Conservation (phyloP, 2,888 invertebrate species). For the Agonopterix subpropinquella region DNA sequence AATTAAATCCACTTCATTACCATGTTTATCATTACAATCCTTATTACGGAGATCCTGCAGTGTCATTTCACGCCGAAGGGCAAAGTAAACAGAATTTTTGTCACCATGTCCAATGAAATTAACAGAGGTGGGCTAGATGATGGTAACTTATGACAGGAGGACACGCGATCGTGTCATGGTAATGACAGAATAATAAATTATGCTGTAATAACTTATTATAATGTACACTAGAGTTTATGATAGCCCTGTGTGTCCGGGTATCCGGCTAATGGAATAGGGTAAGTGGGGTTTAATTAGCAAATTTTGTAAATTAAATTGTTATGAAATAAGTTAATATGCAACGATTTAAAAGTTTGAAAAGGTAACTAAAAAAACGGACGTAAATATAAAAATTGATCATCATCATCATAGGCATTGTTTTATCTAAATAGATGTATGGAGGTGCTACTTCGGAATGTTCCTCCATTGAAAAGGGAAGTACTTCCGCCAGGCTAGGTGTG, state of each 20-base stretch:
- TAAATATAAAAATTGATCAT: too few species aligned
- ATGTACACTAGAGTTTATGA: slow-evolving; percentile 56
- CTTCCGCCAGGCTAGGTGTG: too few species aligned
- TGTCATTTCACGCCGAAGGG: slow-evolving; percentile 47
- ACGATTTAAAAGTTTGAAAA: too few species aligned
- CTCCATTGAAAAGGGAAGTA: too few species aligned
- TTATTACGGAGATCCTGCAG: slow-evolving; percentile 32
- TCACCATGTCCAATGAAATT: slow-evolving; percentile 72
- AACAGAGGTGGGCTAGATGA: slow-evolving; percentile 49
- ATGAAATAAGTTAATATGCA: background rate
- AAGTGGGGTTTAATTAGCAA: slow-evolving; percentile 55
- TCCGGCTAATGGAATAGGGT: slow-evolving; percentile 42
- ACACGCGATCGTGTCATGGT: slow-evolving; percentile 67
- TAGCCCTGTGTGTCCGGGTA: slow-evolving; percentile 30
- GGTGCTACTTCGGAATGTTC: too few species aligned
- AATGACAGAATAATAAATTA: slow-evolving; percentile 75
- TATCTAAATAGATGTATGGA: too few species aligned
- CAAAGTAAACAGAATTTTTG: slow-evolving; percentile 72
- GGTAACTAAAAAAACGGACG: too few species aligned
- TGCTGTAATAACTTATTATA: slow-evolving; percentile 72
- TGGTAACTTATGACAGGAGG: slow-evolving; percentile 59
- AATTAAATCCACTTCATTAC: slow-evolving; percentile 50
- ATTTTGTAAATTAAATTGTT: slow-evolving; percentile 51
- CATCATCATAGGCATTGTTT: too few species aligned
- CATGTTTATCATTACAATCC: slow-evolving; percentile 44